These are phyloP conservation scores for Noctua pronuba DNA, from an alignment of 2,888 invertebrate species.

Conservation along the genomic window DNA sequence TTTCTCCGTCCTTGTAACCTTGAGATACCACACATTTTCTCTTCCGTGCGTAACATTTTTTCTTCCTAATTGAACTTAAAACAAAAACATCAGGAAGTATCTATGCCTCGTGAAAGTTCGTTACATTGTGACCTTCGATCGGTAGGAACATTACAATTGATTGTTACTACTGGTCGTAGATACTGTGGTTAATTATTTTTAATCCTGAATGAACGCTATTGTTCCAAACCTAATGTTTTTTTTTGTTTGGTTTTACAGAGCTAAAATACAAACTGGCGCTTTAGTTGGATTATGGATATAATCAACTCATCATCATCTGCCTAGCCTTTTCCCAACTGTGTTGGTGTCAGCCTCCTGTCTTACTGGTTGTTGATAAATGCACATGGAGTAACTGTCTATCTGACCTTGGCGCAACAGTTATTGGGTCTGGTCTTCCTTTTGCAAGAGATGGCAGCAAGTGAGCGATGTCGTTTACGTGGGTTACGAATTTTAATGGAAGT, in stretches of 20 bases:
- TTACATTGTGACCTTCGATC: slow-evolving; percentile 65
- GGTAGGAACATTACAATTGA: slow-evolving; percentile 45
- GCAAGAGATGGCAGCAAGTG: not conserved
- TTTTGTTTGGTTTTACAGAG: not conserved
- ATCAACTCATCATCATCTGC: not conserved
- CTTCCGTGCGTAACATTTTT: slow-evolving; percentile 45
- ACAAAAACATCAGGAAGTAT: slow-evolving; percentile 73
- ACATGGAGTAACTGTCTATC: not conserved
- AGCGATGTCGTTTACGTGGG: not conserved
- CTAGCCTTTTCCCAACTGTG: not conserved
- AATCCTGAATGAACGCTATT: slow-evolving; percentile 12
- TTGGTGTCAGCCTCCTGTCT: not conserved
- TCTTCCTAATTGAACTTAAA: slow-evolving; percentile 52
- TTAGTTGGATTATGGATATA: not conserved
- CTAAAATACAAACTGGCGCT: not conserved
- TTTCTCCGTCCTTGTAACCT: slow-evolving; percentile 52
- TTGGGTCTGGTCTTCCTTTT: not conserved
- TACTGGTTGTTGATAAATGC: not conserved
- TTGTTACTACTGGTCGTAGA: slow-evolving; percentile 31
- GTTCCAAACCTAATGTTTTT: slow-evolving; percentile 1
- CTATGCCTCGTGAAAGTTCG: slow-evolving; percentile 68
- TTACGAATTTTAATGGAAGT: no score
- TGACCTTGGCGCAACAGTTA: not conserved
- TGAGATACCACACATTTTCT: slow-evolving; percentile 39
- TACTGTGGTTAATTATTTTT: slow-evolving; percentile 35